Conservation (phyloP, 2,113 vertebrate genomes). For the Melospiza melodia region DNA sequence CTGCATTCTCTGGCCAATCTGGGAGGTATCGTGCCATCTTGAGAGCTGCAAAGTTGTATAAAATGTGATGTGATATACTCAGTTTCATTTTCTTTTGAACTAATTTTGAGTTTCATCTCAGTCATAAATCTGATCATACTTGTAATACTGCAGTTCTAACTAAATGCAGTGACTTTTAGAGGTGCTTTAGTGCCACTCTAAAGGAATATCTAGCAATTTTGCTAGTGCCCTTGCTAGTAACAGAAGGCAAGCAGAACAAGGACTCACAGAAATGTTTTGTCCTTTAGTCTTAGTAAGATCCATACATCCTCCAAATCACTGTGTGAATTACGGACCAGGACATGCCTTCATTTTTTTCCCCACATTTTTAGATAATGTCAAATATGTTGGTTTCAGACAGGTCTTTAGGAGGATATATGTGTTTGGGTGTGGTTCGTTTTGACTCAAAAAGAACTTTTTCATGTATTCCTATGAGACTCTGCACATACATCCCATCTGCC, state of each 20-base stretch:
- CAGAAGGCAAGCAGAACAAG: not conserved
- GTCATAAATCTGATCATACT: not conserved
- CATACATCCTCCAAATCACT: not conserved
- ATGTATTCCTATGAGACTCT: not conserved
- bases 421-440: not conserved
- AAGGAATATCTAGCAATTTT: not conserved
- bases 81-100: not conserved
- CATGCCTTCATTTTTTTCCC: not conserved
- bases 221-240: not conserved
- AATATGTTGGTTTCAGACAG: not conserved
- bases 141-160: not conserved
- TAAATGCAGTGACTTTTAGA: not conserved
- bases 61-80: not conserved
- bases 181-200: not conserved
- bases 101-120: not conserved
- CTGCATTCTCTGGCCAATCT: not conserved
- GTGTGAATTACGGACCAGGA: not conserved
- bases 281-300: not conserved
- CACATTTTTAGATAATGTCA: not conserved
- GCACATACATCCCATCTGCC: not conserved
- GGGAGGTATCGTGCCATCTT: not conserved
- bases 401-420: not conserved
- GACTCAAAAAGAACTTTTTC: not conserved
- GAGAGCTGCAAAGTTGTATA: not conserved
- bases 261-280: rapidly evolving